Conservation (phyloP, 2,113 vertebrate species). For the Tursiops truncatus region DNA sequence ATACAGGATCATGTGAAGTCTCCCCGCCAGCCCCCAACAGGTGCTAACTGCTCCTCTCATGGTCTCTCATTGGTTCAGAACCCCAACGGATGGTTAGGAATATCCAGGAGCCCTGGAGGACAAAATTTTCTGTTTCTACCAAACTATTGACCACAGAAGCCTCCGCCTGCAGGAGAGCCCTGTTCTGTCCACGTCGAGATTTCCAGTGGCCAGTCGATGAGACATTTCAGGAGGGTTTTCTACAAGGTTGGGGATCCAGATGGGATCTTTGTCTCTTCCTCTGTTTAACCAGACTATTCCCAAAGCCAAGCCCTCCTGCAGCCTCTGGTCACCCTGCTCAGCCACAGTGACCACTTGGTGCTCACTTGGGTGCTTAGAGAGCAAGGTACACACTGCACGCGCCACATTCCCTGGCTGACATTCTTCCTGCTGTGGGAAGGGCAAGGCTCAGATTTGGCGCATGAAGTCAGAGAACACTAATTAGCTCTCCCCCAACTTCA, state of each 20-base stretch:
- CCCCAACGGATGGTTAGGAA: background rate
- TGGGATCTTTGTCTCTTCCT: background rate
- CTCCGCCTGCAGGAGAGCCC: background rate
- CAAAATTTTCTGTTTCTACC: background rate
- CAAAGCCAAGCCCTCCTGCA: fast-evolving
- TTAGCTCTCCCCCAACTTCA: background rate
- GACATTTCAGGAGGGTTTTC: background rate
- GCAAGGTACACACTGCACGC: fast-evolving
- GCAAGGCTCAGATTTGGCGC: fast-evolving
- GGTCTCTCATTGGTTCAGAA: background rate
- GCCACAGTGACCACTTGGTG: background rate
- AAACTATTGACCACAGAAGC: background rate
- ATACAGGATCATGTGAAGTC: background rate
- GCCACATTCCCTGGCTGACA: fast-evolving
- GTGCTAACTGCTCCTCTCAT: background rate
- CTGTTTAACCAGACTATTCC: no score
- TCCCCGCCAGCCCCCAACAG: background rate
- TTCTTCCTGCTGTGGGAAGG: background rate
- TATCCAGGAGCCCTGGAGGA: background rate
- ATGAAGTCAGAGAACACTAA: background rate
- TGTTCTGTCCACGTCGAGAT: background rate
- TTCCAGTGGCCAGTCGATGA: background rate
- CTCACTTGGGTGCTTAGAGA: fast-evolving
- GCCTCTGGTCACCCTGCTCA: background rate
- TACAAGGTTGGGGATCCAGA: background rate